Evolutionary conservation across 2,113 vertebrate species (phyloP).

Genomic region (Anoplopoma fimbria): DNA sequence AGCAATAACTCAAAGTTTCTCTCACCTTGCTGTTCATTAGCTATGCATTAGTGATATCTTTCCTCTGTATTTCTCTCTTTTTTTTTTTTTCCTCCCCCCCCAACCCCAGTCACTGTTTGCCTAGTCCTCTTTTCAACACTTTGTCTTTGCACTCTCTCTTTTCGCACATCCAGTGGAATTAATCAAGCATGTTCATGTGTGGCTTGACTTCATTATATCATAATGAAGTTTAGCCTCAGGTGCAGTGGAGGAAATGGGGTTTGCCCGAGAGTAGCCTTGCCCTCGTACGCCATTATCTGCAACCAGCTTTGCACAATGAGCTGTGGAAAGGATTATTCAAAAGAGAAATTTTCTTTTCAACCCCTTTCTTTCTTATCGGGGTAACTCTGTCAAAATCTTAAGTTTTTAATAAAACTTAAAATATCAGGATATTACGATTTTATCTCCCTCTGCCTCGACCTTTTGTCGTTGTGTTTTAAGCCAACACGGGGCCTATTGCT

Average conservation of each 20-base stretch:
- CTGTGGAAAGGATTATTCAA: constrained; percentile 46
- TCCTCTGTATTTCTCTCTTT: neutral
- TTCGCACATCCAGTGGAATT: constrained; percentile 65
- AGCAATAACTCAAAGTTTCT: constrained; percentile 53
- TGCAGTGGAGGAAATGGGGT: constrained; percentile 65
- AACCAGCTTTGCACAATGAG: constrained; percentile 56
- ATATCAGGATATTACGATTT: constrained; percentile 57
- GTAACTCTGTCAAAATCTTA: constrained; percentile 57
- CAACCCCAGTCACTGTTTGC: neutral
- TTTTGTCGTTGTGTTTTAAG: constrained; percentile 74
- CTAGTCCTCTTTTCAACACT: constrained; percentile 2
- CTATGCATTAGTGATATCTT: constrained; percentile 9
- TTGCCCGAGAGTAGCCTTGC: constrained; percentile 53
- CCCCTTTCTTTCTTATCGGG: constrained; percentile 37
- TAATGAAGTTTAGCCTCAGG: constrained; percentile 77
- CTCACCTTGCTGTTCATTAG: constrained; percentile 44
- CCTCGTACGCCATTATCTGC: constrained; percentile 54
- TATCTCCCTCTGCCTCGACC: constrained; percentile 50
- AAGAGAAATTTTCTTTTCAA: constrained; percentile 38
- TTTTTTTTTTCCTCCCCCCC: neutral
- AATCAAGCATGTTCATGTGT: constrained; percentile 72
- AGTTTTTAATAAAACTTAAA: constrained; percentile 62
- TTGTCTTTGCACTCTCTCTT: constrained; percentile 19
- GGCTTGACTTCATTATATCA: constrained; percentile 71
- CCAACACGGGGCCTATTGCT: constrained; percentile 56